Evolutionary conservation across 2,113 vertebrate genomes (phyloP).

Genomic region (Ascaphus truei): DNA sequence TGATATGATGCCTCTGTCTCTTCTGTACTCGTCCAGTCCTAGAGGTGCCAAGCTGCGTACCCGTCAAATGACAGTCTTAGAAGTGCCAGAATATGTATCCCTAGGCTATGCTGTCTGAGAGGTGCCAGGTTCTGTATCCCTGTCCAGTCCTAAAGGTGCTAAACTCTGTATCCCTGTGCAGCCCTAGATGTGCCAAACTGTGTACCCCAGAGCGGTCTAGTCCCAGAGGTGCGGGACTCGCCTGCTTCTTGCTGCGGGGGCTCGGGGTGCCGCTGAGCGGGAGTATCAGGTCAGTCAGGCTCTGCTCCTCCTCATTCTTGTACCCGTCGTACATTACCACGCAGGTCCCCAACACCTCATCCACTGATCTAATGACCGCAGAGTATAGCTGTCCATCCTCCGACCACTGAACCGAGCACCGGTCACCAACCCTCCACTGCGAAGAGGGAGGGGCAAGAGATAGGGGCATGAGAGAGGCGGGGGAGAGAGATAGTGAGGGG

Average conservation of each 20-base stretch:
- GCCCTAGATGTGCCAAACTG: constrained; percentile 14
- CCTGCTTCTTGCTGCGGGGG: constrained; percentile 27
- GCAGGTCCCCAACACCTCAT: constrained; percentile 38
- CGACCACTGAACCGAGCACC: constrained; percentile 45
- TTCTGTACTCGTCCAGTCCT: neutral
- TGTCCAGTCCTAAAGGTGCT: neutral
- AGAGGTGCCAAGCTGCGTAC: neutral
- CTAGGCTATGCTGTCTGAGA: too few species aligned
- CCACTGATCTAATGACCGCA: constrained; percentile 37
- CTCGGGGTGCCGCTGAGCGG: neutral
- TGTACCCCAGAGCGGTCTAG: constrained; percentile 29
- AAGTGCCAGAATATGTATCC: neutral
- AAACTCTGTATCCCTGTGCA: neutral
- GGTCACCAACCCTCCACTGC: constrained; percentile 48
- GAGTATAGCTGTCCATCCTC: constrained; percentile 45
- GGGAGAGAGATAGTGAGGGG: neutral
- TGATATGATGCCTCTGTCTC: neutral
- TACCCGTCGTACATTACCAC: constrained; percentile 48
- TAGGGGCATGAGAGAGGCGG: neutral
- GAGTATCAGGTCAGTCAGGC: constrained; percentile 37
- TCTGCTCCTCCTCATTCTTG: constrained; percentile 51
- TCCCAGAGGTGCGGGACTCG: constrained; percentile 30
- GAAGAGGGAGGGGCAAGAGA: neutral
- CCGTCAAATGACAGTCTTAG: neutral
- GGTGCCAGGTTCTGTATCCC: neutral